Evolutionary conservation across 2,888 invertebrate species (phyloP).

Genomic region (Sussaba pulchella): DNA sequence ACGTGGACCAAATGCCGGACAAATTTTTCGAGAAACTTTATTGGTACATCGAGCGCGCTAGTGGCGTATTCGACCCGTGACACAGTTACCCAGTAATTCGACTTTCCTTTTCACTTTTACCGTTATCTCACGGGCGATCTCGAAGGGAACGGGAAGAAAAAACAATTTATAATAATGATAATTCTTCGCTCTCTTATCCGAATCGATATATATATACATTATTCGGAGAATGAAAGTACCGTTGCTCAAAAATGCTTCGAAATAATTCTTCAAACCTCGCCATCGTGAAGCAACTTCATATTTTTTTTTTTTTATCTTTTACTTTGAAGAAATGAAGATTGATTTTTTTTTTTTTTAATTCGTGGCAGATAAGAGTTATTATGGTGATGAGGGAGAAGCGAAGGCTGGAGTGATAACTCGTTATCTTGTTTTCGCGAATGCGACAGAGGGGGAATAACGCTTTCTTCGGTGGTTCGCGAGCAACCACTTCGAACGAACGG

Average conservation of each 20-base stretch:
- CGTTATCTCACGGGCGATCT: conserved; percentile 65
- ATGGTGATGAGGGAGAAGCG: conserved; percentile 26
- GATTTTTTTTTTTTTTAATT: neutral
- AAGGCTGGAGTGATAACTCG: conserved; percentile 37
- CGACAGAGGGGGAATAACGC: conserved; percentile 37
- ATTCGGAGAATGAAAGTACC: neutral
- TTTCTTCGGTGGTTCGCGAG: conserved; percentile 26
- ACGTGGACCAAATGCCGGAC: conserved; percentile 29
- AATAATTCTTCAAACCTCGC: conserved; percentile 10
- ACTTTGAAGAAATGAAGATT: too few species aligned
- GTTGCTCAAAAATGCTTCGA: neutral
- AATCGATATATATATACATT: too few species aligned
- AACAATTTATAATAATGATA: conserved; percentile 32
- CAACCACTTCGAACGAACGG: neutral
- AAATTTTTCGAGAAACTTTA: conserved; percentile 11
- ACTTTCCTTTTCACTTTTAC: conserved; percentile 83
- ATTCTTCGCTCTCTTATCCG: neutral
- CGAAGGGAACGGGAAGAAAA: neutral
- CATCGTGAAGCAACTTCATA: neutral
- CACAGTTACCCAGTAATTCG: conserved; percentile 81
- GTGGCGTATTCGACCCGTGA: conserved; percentile 76
- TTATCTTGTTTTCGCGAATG: conserved; percentile 48
- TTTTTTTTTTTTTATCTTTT: neutral
- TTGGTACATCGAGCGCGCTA: conserved; percentile 38
- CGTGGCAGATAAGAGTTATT: conserved; percentile 25